Base-by-base conservation (phyloP, 2,797 vertebrate genomes). In the Pangasius mekongensis region DNA sequence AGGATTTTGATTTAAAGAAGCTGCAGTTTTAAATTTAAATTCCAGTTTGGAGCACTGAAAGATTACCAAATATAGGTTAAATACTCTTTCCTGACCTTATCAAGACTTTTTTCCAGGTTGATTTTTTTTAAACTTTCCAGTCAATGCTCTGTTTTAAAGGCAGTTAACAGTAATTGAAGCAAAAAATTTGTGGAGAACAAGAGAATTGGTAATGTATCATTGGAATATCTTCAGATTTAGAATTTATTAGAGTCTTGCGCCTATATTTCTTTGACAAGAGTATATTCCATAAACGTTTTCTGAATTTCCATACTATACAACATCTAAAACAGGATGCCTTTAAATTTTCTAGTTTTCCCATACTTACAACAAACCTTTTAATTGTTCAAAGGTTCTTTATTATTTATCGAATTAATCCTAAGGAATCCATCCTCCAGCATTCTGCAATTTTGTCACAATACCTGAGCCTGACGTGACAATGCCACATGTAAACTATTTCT, bases 401-500 rank as follows among this genome's bases (percentile, higher is more conserved):
- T 30, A 52, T 66, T 66, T 83, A 33, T 49, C 27, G 0, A 66
- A 30, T 30, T 81, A n/a, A 22, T 56, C 49, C 20, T 27, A 16
- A 39, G 13, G 47, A 58, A 73, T 73, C 11, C 27, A 18, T 58
- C 33, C 67, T 36, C 33, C 30, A 54, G 58, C 84, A 82, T 36
- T 22, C 83, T 43, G 20, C 36, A 85, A 24, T 24, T 27, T 43
- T 83, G 7, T 84, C 20, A 36, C 71, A 77, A 74, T 49, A 60
- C 36, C 27, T 54, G n/a, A 87, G 80, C 47, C 18, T 66, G 52
- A 78, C 5, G 67, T 54, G 24, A 62, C 43, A 81, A 30, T 27
- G n/a, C 52, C 52, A 69, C 71, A 43, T 52, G 52, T 47, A 30
- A 54, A 73, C 89, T 89, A 89, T 89, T 85, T 22, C 56, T 66